Percentiles rank a stretch among this genome's conserved stretches.
phyloP scores from a whole-genome alignment of 1,140 invertebrate species.

The Drosophila dunni region DNA sequence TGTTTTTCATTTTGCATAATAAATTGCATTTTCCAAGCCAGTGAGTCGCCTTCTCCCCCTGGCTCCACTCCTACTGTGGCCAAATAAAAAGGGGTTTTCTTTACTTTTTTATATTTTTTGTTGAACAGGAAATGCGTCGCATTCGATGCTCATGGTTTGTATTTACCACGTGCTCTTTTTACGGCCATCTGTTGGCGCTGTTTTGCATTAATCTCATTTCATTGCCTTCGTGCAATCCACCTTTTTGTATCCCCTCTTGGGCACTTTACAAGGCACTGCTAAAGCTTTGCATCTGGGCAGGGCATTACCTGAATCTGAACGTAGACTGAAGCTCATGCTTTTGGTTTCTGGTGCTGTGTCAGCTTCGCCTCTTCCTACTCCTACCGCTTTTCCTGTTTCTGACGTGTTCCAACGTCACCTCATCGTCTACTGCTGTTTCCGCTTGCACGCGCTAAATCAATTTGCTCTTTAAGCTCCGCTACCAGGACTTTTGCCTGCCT shows the following conservation, averaged over 20 bases:
- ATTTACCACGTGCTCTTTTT: conserved; percentile 73
- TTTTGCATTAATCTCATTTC: conserved; percentile 83
- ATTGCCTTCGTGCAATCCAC: conserved; percentile 55
- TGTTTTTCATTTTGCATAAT: conserved; percentile 83
- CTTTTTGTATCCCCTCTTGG: conserved; percentile 1
- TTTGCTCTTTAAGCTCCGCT: conserved; percentile 70
- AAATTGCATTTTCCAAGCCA: conserved; percentile 83
- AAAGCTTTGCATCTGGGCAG: conserved; percentile 36
- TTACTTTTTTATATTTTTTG: not conserved
- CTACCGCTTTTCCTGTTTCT: not conserved
- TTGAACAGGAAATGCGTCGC: conserved; percentile 39
- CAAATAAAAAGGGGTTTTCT: not conserved
- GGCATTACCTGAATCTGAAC: conserved; percentile 3
- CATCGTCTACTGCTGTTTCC: conserved; percentile 65
- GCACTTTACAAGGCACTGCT: conserved; percentile 18
- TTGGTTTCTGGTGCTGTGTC: not conserved
- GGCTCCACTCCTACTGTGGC: not conserved
- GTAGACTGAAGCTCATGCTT: conserved; percentile 13
- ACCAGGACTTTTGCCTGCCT: conserved; percentile 28
- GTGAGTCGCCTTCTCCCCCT: conserved; percentile 46
- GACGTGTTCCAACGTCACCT: conserved; percentile 3
- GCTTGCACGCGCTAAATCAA: conserved; percentile 82
- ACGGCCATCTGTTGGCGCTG: conserved; percentile 54
- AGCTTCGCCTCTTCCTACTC: not conserved
- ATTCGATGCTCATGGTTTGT: conserved; percentile 33